Percentiles rank a stretch among this genome's conserved stretches.
Conservation (phyloP, 2,888 invertebrate species). For the Hydriomena furcata region DNA sequence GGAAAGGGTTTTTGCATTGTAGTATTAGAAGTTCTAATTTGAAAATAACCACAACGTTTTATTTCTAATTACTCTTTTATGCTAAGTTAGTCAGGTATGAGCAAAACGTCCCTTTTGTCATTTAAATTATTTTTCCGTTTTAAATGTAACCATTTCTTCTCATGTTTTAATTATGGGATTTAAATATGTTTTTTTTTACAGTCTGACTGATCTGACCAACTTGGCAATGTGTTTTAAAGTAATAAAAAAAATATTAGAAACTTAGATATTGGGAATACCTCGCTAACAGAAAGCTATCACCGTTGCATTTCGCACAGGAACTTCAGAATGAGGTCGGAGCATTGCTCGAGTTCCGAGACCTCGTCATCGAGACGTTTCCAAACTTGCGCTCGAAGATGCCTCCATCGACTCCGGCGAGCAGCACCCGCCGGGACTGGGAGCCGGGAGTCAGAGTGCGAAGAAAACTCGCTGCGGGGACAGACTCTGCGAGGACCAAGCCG, state of each 20-base stretch:
- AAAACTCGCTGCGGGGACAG: constrained; percentile 75
- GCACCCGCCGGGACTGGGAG: constrained; percentile 88
- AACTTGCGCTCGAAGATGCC: constrained; percentile 95
- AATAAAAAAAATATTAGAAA: no score
- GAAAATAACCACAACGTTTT: constrained; percentile 5
- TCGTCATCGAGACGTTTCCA: constrained; percentile 97
- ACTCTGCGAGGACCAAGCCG: constrained; percentile 83
- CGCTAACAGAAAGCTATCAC: constrained; percentile 7
- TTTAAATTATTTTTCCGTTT: no score
- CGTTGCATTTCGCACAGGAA: constrained; percentile 78
- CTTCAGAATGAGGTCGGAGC: constrained; percentile 97
- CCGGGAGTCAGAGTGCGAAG: constrained; percentile 90
- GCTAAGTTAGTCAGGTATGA: no score
- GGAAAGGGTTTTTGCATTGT: constrained; percentile 8
- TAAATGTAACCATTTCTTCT: no score
- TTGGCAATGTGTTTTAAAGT: no score
- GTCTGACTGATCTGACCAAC: no score
- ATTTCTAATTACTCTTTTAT: no score
- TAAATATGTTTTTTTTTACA: no score
- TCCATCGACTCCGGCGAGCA: constrained; percentile 82
- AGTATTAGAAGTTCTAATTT: constrained; percentile 9
- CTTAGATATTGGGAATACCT: no score
- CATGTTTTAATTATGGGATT: no score
- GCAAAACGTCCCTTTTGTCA: no score
- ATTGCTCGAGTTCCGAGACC: constrained; percentile 94